Percentiles rank a stretch among this genome's conserved stretches.
Evolutionary conservation across 2,888 invertebrate genomes (phyloP).

Genomic region (Lucinisca nassula): DNA sequence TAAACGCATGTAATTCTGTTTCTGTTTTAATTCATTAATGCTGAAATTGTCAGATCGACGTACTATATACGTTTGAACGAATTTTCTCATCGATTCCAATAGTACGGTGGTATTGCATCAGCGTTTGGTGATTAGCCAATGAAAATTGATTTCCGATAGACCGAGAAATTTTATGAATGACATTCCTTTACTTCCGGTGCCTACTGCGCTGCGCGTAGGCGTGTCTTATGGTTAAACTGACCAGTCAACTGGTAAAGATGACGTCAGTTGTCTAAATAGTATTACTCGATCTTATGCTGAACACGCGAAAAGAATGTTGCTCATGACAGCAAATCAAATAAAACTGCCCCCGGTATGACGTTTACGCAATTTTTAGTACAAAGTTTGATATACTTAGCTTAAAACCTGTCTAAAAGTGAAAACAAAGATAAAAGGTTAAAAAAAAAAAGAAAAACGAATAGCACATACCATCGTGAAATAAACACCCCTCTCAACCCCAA

Average conservation of each 20-base stretch:
- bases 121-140: conserved; percentile 43
- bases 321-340: conserved; percentile 10
- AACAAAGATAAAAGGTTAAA: too few species aligned
- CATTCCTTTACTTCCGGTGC: conserved; percentile 7
- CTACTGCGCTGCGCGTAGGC: background rate
- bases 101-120: conserved; percentile 48
- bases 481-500: too few species aligned
- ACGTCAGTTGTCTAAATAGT: background rate
- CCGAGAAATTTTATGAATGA: background rate
- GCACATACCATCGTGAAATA: too few species aligned
- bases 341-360: background rate
- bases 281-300: background rate
- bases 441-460: too few species aligned
- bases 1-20: too few species aligned
- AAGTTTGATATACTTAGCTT: background rate
- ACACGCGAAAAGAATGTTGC: background rate
- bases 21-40: too few species aligned
- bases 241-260: background rate
- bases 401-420: background rate
- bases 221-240: background rate
- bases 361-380: background rate
- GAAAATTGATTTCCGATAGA: conserved; percentile 7
- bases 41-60: background rate
- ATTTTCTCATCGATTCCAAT: background rate
- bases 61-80: background rate